A percentile compares a stretch with the other conserved stretches of the same genome.
phyloP scores from a whole-genome alignment of 1,140 invertebrate genomes.

The Melipona quadrifasciata region DNA sequence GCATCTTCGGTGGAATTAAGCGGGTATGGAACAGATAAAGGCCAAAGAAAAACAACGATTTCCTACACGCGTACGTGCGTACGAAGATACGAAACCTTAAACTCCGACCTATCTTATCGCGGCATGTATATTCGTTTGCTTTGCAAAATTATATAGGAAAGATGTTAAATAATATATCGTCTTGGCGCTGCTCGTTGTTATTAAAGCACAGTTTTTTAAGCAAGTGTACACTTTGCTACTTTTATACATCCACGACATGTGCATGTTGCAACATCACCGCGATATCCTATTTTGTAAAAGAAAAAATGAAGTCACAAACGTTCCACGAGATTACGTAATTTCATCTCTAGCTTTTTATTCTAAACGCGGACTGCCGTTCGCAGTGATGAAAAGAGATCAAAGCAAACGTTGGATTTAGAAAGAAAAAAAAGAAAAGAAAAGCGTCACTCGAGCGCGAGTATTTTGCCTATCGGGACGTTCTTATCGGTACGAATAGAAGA shows the following conservation, averaged over 20 bases:
- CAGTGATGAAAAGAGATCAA: background rate
- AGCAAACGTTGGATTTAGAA: background rate
- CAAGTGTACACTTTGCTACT: background rate
- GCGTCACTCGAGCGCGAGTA: background rate
- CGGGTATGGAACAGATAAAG: background rate
- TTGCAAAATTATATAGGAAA: background rate
- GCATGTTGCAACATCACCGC: no score
- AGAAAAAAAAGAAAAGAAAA: background rate
- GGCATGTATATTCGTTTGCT: background rate
- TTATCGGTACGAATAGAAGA: conserved; percentile 7
- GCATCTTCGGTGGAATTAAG: background rate
- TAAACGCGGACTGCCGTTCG: background rate
- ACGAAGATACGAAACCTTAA: background rate
- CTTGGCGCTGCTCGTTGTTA: background rate
- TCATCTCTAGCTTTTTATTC: background rate
- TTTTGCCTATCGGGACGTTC: background rate
- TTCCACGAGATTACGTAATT: background rate
- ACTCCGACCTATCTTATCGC: background rate
- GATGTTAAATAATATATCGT: background rate
- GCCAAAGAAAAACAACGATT: background rate
- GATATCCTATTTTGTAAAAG: background rate
- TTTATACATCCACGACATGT: background rate
- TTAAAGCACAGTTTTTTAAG: background rate
- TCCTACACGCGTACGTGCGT: background rate
- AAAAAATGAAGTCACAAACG: background rate